Conservation (phyloP, 2,888 invertebrate species). For the Vannuccia rotundouncinata region DNA sequence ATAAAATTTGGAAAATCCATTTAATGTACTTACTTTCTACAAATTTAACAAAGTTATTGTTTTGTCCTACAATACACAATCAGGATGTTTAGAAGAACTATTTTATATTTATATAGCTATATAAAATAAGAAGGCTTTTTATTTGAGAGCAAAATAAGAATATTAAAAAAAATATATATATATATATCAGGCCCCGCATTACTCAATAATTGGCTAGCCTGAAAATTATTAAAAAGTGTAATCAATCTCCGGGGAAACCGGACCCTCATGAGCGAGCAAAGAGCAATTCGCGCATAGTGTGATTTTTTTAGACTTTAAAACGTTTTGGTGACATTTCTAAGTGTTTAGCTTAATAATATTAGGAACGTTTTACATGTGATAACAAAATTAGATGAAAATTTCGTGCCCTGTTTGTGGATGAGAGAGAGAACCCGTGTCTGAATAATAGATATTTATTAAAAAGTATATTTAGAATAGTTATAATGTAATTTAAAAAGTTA, state of each 20-base stretch:
- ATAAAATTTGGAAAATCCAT: no score
- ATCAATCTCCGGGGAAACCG: slow-evolving; percentile 20
- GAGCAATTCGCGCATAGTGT: background rate
- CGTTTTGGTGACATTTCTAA: slow-evolving; percentile 24
- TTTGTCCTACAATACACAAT: no score
- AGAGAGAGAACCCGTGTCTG: slow-evolving; percentile 23
- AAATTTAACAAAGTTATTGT: no score
- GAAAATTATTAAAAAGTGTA: slow-evolving; percentile 12
- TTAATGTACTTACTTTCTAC: no score
- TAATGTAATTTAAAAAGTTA: slow-evolving; percentile 11
- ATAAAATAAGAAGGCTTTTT: no score
- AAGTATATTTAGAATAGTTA: slow-evolving; percentile 26
- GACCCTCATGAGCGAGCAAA: slow-evolving; percentile 17
- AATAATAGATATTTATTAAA: slow-evolving; percentile 21
- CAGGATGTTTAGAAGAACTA: no score
- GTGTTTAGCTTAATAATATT: slow-evolving; percentile 26
- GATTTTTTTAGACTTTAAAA: slow-evolving; percentile 15
- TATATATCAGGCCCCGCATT: slow-evolving; percentile 16
- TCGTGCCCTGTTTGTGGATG: slow-evolving; percentile 23
- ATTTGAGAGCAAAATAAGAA: no score
- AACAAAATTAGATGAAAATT: slow-evolving; percentile 26
- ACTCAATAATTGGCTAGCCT: slow-evolving; percentile 19
- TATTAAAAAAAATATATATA: no score
- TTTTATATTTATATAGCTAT: no score
- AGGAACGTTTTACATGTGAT: slow-evolving; percentile 23